These are phyloP conservation scores for Thalassaphorura encarpata DNA, from an alignment of 1,140 invertebrate genomes.

Conservation along the genomic window DNA sequence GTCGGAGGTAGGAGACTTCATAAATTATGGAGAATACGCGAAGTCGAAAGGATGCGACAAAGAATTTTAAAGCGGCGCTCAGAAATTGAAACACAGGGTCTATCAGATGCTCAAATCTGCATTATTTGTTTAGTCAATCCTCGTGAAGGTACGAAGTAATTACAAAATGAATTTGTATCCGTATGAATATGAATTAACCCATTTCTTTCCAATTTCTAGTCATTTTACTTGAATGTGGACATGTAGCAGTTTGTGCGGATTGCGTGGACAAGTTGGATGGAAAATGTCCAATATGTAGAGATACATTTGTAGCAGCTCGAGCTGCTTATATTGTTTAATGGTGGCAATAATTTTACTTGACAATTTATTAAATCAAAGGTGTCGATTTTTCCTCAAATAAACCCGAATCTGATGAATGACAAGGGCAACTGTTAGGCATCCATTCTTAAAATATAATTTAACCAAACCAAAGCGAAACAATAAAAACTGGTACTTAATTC, in stretches of 20 bases:
- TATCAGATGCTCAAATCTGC: conserved; percentile 21
- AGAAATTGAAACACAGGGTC: conserved; percentile 17
- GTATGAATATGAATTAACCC: too few relatives aligned
- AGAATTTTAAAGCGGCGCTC: conserved; percentile 18
- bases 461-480: too few relatives aligned
- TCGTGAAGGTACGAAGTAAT: too few relatives aligned
- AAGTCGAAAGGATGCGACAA: conserved; percentile 24
- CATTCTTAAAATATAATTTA: too few relatives aligned
- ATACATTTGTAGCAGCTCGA: conserved; percentile 50
- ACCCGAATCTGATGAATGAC: too few relatives aligned
- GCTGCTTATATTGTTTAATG: conserved; percentile 48
- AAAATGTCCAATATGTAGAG: conserved; percentile 61
- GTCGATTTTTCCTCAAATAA: too few relatives aligned
- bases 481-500: too few relatives aligned
- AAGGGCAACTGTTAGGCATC: too few relatives aligned
- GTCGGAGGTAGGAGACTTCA: conserved; percentile 15
- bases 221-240: conserved; percentile 68
- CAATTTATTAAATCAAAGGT: too few relatives aligned
- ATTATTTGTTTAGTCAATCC: conserved; percentile 28
- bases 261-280: conserved; percentile 51
- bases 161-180: too few relatives aligned
- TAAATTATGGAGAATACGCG: conserved; percentile 15
- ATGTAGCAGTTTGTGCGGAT: conserved; percentile 72
- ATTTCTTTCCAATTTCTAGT: too few relatives aligned
- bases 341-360: too few relatives aligned